Evolutionary conservation across 2,113 vertebrate species (phyloP).

Genomic region (Vimba vimba): DNA sequence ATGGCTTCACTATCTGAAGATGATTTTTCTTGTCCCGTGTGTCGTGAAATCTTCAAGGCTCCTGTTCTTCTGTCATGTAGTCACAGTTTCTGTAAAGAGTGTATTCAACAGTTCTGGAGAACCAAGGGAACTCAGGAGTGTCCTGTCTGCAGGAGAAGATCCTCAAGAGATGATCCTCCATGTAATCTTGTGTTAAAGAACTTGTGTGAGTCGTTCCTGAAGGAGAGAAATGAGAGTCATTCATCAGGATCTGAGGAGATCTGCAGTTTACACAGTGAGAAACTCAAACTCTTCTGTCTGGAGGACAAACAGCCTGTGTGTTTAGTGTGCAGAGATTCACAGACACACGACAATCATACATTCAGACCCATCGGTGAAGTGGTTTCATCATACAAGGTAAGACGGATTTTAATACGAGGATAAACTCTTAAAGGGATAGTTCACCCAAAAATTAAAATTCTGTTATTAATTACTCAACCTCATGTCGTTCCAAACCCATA

Average conservation of each 20-base stretch:
- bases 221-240: too few relatives aligned
- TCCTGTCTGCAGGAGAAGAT: neutral
- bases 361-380: neutral
- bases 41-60: too few relatives aligned
- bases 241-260: too few relatives aligned
- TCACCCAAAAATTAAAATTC: too few relatives aligned
- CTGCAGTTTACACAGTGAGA: too few relatives aligned
- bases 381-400: too few relatives aligned
- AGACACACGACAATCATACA: neutral
- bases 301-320: neutral
- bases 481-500: too few relatives aligned
- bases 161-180: neutral
- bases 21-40: neutral
- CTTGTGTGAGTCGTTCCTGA: too few relatives aligned
- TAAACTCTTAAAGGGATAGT: neutral
- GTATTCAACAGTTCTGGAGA: neutral
- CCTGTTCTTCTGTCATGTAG: neutral
- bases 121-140: too few relatives aligned
- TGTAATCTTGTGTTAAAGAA: neutral
- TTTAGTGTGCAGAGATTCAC: neutral
- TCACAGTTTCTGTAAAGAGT: neutral
- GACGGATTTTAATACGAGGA: neutral
- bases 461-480: too few relatives aligned
- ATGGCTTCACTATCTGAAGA: neutral
- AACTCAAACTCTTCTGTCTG: neutral